phyloP scores from a whole-genome alignment of 2,797 vertebrate genomes.

The Cynopterus sphinx region DNA sequence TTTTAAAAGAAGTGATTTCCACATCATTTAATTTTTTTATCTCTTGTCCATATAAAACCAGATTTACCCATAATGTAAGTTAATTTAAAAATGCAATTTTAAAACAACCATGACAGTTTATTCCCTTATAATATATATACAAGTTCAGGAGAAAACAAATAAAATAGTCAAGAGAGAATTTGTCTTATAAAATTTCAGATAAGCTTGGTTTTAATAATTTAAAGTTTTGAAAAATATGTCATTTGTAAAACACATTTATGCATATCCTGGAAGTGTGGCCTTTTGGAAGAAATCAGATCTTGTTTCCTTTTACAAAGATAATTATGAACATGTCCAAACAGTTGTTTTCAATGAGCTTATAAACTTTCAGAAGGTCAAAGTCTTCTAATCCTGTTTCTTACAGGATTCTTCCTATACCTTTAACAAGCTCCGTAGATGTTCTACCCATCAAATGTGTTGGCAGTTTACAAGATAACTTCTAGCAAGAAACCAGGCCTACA shows the following conservation, averaged over 20 bases:
- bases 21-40: not conserved
- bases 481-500: not conserved
- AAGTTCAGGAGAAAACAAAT: conserved; percentile 21
- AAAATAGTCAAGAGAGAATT: not conserved
- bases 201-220: not conserved
- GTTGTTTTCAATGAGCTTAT: not conserved
- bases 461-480: not conserved
- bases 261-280: not conserved
- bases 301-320: not conserved
- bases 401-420: not conserved
- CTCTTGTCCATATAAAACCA: not conserved
- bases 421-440: not conserved
- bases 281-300: not conserved
- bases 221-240: not conserved
- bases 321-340: not conserved
- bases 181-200: conserved; percentile 7
- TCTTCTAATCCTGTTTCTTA: not conserved
- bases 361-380: not conserved
- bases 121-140: not conserved
- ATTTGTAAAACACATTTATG: not conserved
- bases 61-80: not conserved
- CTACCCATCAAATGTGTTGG: not conserved
- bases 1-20: not conserved
- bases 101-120: not conserved
- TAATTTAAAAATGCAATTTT: not conserved